Percentiles rank a stretch among this genome's conserved stretches.
Conservation (phyloP, 2,797 vertebrate species). For the Acanthurus leucopareius region DNA sequence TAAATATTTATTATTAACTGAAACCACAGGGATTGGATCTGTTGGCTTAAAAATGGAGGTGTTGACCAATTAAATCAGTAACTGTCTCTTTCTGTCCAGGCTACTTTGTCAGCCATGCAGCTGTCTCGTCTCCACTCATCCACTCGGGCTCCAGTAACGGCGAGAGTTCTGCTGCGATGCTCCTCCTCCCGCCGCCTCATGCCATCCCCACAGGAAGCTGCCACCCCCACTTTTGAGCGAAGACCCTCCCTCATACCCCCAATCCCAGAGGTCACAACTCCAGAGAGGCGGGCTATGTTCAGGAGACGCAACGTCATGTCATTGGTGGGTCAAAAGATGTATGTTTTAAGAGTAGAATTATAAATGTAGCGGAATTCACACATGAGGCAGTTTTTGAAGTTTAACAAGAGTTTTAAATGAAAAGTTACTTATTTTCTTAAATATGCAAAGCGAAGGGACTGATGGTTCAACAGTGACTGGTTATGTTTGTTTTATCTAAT, state of each 20-base stretch:
- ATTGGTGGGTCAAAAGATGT: conserved; percentile 76
- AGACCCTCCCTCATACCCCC: conserved; percentile 75
- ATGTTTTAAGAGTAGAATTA: no score
- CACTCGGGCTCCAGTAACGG: conserved; percentile 79
- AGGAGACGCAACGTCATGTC: conserved; percentile 88
- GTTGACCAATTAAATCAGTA: neutral
- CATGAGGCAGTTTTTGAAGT: neutral
- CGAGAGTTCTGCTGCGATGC: conserved; percentile 82
- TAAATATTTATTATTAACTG: no score
- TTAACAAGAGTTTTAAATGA: neutral
- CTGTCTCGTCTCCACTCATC: conserved; percentile 80
- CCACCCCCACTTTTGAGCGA: conserved; percentile 55
- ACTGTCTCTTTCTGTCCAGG: conserved; percentile 64
- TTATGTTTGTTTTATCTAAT: no score
- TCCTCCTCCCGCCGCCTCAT: conserved; percentile 77
- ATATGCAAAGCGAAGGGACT: no score
- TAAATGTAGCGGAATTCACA: no score
- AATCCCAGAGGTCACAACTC: conserved; percentile 83
- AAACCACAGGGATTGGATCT: neutral
- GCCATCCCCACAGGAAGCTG: conserved; percentile 69
- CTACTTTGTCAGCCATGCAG: conserved; percentile 85
- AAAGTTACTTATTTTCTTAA: neutral
- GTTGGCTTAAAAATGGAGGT: neutral
- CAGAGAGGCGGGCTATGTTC: conserved; percentile 82
- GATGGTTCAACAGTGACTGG: no score